Evolutionary conservation across 2,888 invertebrate species (phyloP).

Genomic region (Dinocampus coccinellae): DNA sequence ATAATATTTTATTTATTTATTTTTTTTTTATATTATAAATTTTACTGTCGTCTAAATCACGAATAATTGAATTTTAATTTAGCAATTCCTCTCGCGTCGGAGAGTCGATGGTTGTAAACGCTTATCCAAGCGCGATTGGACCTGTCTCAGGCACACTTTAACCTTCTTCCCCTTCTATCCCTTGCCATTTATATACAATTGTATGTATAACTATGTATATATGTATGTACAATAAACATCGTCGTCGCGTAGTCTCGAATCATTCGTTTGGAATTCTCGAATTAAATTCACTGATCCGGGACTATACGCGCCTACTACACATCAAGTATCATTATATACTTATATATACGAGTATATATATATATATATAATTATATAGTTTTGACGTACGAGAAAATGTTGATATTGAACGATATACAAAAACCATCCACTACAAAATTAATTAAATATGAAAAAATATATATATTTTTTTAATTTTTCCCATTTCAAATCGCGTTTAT

Average conservation of each 20-base stretch:
- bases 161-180: constrained; percentile 18
- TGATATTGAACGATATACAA: too few species aligned
- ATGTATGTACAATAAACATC: constrained; percentile 13
- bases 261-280: constrained; percentile 39
- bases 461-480: background rate
- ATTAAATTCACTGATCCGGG: constrained; percentile 38
- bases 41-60: constrained; percentile 7
- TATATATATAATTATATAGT: background rate
- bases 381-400: background rate
- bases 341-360: background rate
- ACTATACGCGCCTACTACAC: constrained; percentile 17
- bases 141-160: constrained; percentile 33
- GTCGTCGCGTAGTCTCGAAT: constrained; percentile 34
- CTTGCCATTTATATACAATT: background rate
- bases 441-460: too few species aligned
- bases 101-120: constrained; percentile 30
- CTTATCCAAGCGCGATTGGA: constrained; percentile 33
- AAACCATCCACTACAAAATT: too few species aligned
- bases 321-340: too few species aligned
- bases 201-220: constrained; percentile 31
- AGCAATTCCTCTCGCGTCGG: constrained; percentile 49
- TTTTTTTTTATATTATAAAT: too few species aligned
- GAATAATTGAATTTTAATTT: constrained; percentile 62
- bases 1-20: too few species aligned
- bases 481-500: background rate